Evolutionary conservation across 2,113 vertebrate genomes (phyloP), one percentile per base, ranked within the genome.

Genomic region (Sebastes fasciatus): DNA sequence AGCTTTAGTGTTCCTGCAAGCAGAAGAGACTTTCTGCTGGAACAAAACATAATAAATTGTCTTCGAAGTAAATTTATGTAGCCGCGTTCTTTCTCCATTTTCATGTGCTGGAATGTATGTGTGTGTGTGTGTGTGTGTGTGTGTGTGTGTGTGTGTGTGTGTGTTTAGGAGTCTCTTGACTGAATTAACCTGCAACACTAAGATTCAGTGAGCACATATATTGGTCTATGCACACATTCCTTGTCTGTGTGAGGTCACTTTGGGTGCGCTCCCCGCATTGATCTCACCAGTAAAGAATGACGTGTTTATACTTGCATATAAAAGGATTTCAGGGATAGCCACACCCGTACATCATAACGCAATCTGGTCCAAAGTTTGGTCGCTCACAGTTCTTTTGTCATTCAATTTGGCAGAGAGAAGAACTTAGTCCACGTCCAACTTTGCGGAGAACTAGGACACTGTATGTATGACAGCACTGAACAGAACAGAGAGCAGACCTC

Each of bases 1-100:
- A 91, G 90, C 93, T 93, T 91, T 94, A 94, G 82, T 95, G 91
- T 94, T 93, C 92, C 87, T 88, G 57, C 62, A 88, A 86, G 70
- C 65, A 77, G 67, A 26, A 74, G 68, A 87, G 74, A 82, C 46
- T 83, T 80, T 88, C 49, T 62, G 6, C 63, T 69, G 77, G 87
- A 90, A 87, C 73, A 86, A 87, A 91, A 86, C 52, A 70, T 85
- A 69, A 87, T 90, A 88, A 93, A 93, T 91, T 90, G 76, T 87
- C 68, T 85, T 76, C 76, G 23, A 46, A 77, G 62, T 66, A 75
- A 83, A 91, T 93, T 91, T 89, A 91, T 85, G 85, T 54, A 23
- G 60, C 77, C 49, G 34, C 79, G 54, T 86, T 90, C 69, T 84
- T 84, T 84, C 86, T 90, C 55, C 43, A 62, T 90, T 90, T 80